Conservation (phyloP, 1,140 invertebrate genomes). For the Glomeris maerens region DNA sequence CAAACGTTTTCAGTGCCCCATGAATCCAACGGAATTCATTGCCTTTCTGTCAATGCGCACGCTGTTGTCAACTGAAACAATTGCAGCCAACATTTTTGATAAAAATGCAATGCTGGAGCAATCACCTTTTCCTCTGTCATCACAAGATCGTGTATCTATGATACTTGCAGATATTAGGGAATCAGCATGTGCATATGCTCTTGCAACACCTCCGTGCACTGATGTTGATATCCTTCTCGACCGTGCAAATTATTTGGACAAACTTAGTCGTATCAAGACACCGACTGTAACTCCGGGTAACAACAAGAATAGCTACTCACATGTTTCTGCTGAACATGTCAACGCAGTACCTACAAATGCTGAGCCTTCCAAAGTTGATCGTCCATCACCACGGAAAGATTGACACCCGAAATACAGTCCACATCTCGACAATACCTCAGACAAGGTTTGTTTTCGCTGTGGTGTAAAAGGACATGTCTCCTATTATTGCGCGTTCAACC, state of each 20-base stretch:
- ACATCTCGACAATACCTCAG: background rate
- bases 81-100: background rate
- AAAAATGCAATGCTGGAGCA: background rate
- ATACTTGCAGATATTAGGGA: background rate
- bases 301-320: background rate
- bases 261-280: background rate
- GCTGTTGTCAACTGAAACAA: background rate
- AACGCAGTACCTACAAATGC: background rate
- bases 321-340: background rate
- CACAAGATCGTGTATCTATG: background rate
- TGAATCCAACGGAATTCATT: background rate
- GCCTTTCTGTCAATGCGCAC: background rate
- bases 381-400: background rate
- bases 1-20: background rate
- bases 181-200: background rate
- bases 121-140: background rate
- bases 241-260: background rate
- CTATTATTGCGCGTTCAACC: constrained; percentile 1
- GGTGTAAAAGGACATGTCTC: background rate
- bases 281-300: background rate
- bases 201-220: background rate
- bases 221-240: background rate
- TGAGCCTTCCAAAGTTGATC: background rate
- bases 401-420: background rate
- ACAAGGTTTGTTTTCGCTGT: background rate